A percentile compares a stretch with the other conserved stretches of the same genome.
Evolutionary conservation across 2,797 vertebrate genomes (phyloP).

Genomic region (Macrochelys suwanniensis): DNA sequence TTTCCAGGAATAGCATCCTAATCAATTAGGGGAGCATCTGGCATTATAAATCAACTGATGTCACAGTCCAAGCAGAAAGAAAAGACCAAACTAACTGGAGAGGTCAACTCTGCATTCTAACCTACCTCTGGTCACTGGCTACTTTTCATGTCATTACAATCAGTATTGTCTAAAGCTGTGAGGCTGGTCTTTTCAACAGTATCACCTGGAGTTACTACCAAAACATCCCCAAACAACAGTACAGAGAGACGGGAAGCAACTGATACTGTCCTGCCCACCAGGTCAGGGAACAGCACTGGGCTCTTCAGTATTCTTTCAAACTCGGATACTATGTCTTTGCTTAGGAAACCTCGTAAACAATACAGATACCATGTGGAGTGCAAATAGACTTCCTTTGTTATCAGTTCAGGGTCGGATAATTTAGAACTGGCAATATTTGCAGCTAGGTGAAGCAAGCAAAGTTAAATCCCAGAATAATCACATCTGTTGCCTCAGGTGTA

Average conservation of each 20-base stretch:
- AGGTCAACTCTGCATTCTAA: not conserved
- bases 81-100: not conserved
- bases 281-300: not conserved
- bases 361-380: not conserved
- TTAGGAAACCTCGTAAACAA: not conserved
- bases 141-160: not conserved
- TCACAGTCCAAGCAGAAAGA: not conserved
- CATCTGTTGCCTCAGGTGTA: not conserved
- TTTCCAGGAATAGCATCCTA: not conserved
- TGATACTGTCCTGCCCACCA: not conserved
- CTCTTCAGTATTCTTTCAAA: not conserved
- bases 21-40: not conserved
- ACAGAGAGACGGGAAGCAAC: not conserved
- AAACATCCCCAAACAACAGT: not conserved
- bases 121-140: not conserved
- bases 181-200: not conserved
- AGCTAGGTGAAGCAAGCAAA: not conserved
- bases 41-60: no score
- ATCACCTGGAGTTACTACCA: not conserved
- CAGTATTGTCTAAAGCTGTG: not conserved
- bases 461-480: not conserved
- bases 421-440: not conserved
- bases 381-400: not conserved
- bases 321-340: rapidly evolving
- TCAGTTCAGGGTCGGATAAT: not conserved